These are phyloP conservation scores for Potamilus streckersoni DNA, from an alignment of 1,140 invertebrate genomes.

Conservation along the genomic window DNA sequence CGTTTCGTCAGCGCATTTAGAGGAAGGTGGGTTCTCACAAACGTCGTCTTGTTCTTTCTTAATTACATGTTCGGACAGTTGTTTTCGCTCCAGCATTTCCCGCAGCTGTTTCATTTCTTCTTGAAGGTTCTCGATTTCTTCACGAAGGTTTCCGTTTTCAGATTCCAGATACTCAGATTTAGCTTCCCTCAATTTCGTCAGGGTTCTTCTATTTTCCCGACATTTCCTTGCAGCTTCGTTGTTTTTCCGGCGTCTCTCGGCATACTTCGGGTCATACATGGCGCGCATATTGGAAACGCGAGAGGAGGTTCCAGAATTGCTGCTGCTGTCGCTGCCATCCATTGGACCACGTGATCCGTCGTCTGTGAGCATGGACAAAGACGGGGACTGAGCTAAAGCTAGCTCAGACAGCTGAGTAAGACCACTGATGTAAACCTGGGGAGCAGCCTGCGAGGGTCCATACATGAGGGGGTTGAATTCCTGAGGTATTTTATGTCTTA, in stretches of 20 bases:
- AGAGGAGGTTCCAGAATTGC: background rate
- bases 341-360: slow-evolving; percentile 13
- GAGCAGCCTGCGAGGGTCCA: background rate
- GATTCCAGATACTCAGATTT: slow-evolving; percentile 69
- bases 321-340: slow-evolving; percentile 7
- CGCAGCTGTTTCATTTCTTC: slow-evolving; percentile 93
- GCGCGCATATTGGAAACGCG: slow-evolving; percentile 26
- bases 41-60: no score
- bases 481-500: slow-evolving; percentile 53
- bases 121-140: slow-evolving; percentile 86
- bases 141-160: slow-evolving; percentile 81
- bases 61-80: no score
- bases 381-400: slow-evolving; percentile 49
- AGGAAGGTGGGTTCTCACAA: no score
- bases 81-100: slow-evolving; percentile 68
- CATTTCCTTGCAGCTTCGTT: slow-evolving; percentile 64
- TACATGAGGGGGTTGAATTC: slow-evolving; percentile 5
- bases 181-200: slow-evolving; percentile 67
- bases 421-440: slow-evolving; percentile 37
- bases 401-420: slow-evolving; percentile 62
- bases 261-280: slow-evolving; percentile 53
- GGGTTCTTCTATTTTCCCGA: slow-evolving; percentile 62
- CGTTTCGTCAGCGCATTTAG: no score
- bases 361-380: slow-evolving; percentile 43
- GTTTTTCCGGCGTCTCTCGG: slow-evolving; percentile 59